Percentiles rank a stretch among this genome's conserved stretches.
Evolutionary conservation across 2,888 invertebrate species (phyloP).

Genomic region (Xestia xanthographa): DNA sequence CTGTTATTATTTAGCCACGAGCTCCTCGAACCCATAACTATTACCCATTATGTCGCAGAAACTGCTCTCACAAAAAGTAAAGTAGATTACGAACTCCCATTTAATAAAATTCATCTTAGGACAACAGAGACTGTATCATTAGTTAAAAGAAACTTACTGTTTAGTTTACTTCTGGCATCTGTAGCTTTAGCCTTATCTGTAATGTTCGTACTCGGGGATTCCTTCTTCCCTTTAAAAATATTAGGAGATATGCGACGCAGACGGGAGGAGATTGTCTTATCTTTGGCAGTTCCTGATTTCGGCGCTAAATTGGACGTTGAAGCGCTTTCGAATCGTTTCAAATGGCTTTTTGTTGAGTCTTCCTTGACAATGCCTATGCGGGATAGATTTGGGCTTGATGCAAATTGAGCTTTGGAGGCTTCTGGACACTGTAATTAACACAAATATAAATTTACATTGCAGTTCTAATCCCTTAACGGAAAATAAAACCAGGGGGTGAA

Average conservation of each 20-base stretch:
- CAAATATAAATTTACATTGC: neutral
- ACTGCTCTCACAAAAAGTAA: neutral
- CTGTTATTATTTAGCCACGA: too few relatives aligned
- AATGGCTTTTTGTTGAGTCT: constrained; percentile 72
- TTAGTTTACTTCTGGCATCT: constrained; percentile 76
- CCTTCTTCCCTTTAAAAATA: constrained; percentile 78
- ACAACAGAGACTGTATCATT: neutral
- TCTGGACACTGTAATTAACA: constrained; percentile 77
- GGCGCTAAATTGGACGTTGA: constrained; percentile 80
- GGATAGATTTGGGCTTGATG: constrained; percentile 85
- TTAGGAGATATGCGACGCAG: constrained; percentile 82
- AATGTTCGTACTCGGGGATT: constrained; percentile 64
- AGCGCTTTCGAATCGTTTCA: constrained; percentile 80
- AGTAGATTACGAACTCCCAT: neutral
- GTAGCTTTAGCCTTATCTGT: constrained; percentile 72
- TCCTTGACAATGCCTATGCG: constrained; percentile 72
- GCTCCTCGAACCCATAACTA: neutral
- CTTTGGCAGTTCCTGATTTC: constrained; percentile 68
- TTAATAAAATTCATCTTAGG: neutral
- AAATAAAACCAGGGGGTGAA: neutral
- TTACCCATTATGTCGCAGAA: neutral
- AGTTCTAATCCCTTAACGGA: neutral
- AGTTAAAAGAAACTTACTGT: constrained; percentile 73
- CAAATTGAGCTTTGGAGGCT: constrained; percentile 80
- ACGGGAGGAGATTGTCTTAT: constrained; percentile 76